Evolutionary conservation across 1,140 invertebrate genomes (phyloP), one percentile per base, ranked within the genome.

Genomic region (Bombyx mandarina): DNA sequence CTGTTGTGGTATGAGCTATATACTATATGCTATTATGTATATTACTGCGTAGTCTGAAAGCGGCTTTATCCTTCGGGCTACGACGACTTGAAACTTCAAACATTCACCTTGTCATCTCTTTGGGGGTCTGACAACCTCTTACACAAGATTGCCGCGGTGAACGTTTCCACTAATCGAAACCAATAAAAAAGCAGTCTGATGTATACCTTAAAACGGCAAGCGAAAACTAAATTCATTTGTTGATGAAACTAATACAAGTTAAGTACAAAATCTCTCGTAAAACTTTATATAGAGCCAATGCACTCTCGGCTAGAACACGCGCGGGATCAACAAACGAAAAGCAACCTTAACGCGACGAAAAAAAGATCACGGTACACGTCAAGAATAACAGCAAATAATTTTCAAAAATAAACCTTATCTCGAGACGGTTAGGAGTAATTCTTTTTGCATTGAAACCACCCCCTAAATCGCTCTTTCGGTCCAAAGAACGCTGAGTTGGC

Each of bases 401-500:
- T 35, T 35, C 26, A 35, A 8, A 47, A 47, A 47, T 47, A 47
- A 18, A 47, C 46, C 46, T 47, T 47, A 47, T n/a, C 12, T 10
- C 46, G 0, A 47, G 46, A 35, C 26, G 26, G 26, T 3, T 35
- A 35, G 26, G 26, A 35, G 26, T 35, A 1, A 35, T 35, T 35
- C 26, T 35, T 35, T 35, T 35, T 35, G 26, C 26, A 35, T 35
- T 35, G 26, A 35, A 35, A 35, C 4, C 26, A 35, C 26, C 26
- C 26, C 26, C 26, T 35, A 35, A 1, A 35, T 35, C 52, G 44
- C 52, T n/a, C 52, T 45, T 35, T 7, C 52, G 44, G 35, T 43
- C 52, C n/a, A 35, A 9, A 12, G 18, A 45, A 9, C 42, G 44
- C 54, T 47, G 44, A 55, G 54, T 47, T 47, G 45, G 54, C 54